Percentiles rank a stretch among this genome's conserved stretches.
phyloP scores from a whole-genome alignment of 1,140 invertebrate species.

The Leguminivora glycinivorella region DNA sequence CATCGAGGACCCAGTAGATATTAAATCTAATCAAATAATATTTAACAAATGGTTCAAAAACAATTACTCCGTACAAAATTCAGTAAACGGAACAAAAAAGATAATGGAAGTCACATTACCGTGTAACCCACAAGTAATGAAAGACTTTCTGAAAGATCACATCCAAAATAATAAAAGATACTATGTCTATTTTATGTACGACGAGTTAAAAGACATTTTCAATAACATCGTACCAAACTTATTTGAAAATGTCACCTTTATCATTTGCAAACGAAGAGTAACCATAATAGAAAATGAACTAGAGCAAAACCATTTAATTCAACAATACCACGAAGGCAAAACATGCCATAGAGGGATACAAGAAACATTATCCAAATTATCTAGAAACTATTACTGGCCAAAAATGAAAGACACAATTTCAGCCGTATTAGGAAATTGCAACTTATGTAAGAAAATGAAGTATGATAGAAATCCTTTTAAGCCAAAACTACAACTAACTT shows the following conservation, averaged over 20 bases:
- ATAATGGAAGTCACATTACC: constrained; percentile 36
- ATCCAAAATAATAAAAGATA: constrained; percentile 40
- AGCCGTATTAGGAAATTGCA: neutral
- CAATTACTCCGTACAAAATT: constrained; percentile 5
- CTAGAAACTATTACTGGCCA: constrained; percentile 19
- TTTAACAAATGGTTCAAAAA: constrained; percentile 6
- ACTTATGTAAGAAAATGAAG: constrained; percentile 13
- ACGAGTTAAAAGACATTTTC: neutral
- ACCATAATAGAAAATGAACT: constrained; percentile 18
- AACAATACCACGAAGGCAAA: constrained; percentile 32
- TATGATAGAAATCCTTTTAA: constrained; percentile 21
- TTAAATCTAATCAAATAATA: constrained; percentile 20
- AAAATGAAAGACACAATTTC: constrained; percentile 14
- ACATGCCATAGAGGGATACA: constrained; percentile 43
- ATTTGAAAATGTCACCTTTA: neutral
- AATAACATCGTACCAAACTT: neutral
- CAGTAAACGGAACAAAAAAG: too few relatives aligned
- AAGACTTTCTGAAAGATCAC: constrained; percentile 39
- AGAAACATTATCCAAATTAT: constrained; percentile 40
- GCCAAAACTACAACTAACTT: neutral
- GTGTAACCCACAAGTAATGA: constrained; percentile 34
- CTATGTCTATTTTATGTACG: constrained; percentile 26
- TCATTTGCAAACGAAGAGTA: neutral
- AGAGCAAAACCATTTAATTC: constrained; percentile 30
- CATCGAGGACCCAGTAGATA: neutral